Percentiles rank a stretch among this genome's conserved stretches.
phyloP scores from a whole-genome alignment of 1,140 invertebrate genomes.

The Drosophila mauritiana region DNA sequence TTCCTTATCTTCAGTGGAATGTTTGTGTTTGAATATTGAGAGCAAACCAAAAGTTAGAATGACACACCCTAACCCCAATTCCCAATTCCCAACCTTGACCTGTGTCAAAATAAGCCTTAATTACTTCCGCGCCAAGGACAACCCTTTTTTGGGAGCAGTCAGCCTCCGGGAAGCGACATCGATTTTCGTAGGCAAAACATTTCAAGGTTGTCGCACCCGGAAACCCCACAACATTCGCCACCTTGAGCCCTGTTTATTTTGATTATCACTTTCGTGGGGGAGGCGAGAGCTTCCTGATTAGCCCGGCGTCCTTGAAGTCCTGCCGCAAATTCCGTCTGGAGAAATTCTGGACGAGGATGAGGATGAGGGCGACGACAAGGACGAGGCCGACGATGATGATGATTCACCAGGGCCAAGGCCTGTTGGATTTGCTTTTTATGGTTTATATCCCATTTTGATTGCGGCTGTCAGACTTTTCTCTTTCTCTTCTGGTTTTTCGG shows the following conservation, averaged over 20 bases:
- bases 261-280: slow-evolving; percentile 71
- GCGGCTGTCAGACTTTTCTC: slow-evolving; percentile 53
- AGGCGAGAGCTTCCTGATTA: slow-evolving; percentile 45
- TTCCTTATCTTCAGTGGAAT: neutral
- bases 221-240: slow-evolving; percentile 19
- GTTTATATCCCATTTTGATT: slow-evolving; percentile 70
- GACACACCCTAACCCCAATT: neutral
- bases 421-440: slow-evolving; percentile 60
- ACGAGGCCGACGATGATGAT: slow-evolving; percentile 19
- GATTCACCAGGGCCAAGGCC: slow-evolving; percentile 54
- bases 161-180: slow-evolving; percentile 30
- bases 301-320: slow-evolving; percentile 67
- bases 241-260: slow-evolving; percentile 78
- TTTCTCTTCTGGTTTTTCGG: slow-evolving; percentile 40
- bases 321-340: slow-evolving; percentile 33
- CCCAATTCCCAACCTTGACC: slow-evolving; percentile 27
- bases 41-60: neutral
- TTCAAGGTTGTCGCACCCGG: slow-evolving; percentile 61
- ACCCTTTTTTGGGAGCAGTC: slow-evolving; percentile 51
- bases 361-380: slow-evolving; percentile 22
- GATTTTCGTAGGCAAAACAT: slow-evolving; percentile 64
- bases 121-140: slow-evolving; percentile 51
- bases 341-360: slow-evolving; percentile 2
- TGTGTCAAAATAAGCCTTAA: slow-evolving; percentile 65
- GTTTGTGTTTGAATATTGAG: neutral